Evolutionary conservation across 2,888 invertebrate genomes (phyloP).

Genomic region (Dasysyrphus tricinctus): DNA sequence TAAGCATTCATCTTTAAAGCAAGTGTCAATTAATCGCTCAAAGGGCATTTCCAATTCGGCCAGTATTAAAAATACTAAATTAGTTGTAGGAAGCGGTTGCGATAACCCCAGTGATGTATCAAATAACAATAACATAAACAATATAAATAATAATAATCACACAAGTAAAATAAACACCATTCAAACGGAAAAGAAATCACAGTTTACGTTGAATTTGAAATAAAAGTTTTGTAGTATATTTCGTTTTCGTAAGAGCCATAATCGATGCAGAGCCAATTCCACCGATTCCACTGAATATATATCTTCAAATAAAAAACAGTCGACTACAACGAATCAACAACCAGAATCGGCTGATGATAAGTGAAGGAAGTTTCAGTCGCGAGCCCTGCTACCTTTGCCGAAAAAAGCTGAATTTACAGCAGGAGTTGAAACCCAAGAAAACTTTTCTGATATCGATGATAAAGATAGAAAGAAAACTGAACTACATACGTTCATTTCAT

Average conservation of each 20-base stretch:
- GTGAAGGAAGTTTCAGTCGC: conserved; percentile 85
- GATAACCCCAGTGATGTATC: conserved; percentile 76
- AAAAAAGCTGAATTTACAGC: conserved; percentile 81
- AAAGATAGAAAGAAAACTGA: conserved; percentile 79
- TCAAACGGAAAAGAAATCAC: too few species aligned
- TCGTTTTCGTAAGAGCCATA: conserved; percentile 86
- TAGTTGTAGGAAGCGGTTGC: conserved; percentile 59
- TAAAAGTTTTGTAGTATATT: conserved; percentile 93
- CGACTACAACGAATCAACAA: conserved; percentile 70
- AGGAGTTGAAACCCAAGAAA: conserved; percentile 62
- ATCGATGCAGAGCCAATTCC: conserved; percentile 79
- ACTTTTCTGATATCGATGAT: conserved; percentile 72
- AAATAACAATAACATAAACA: conserved; percentile 77
- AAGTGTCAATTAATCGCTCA: conserved; percentile 70
- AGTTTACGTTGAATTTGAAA: too few species aligned
- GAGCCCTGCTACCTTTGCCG: conserved; percentile 88
- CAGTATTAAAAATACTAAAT: conserved; percentile 74
- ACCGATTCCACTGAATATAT: conserved; percentile 76
- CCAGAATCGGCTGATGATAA: conserved; percentile 78
- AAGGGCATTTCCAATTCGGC: conserved; percentile 67
- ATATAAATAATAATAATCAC: conserved; percentile 77
- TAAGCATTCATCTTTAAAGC: too few species aligned
- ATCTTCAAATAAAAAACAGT: conserved; percentile 75
- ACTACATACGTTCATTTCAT: conserved; percentile 87
- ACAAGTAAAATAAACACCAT: too few species aligned